These are phyloP conservation scores for Sitobion miscanthi DNA, from an alignment of 1,140 invertebrate species.

Conservation along the genomic window DNA sequence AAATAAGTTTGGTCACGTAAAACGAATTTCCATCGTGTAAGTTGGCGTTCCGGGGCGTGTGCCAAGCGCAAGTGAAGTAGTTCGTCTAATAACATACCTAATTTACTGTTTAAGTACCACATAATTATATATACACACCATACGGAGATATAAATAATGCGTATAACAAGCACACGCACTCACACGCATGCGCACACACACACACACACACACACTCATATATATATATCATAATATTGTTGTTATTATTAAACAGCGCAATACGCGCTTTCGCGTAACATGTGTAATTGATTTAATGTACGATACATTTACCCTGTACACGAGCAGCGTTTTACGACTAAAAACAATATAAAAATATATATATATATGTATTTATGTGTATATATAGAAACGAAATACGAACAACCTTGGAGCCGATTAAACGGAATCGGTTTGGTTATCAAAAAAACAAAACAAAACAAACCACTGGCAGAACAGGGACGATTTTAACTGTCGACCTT, in stretches of 20 bases:
- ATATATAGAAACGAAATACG: not conserved
- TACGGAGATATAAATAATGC: not conserved
- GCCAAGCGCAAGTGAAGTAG: not conserved
- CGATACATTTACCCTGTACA: not conserved
- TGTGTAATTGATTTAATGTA: not conserved
- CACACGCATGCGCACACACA: not conserved
- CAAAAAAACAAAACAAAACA: not conserved
- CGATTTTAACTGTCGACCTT: not conserved
- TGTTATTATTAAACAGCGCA: not conserved
- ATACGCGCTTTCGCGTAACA: not conserved
- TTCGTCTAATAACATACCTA: not conserved
- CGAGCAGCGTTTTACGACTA: not conserved
- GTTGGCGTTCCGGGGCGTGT: not conserved
- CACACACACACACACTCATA: not conserved
- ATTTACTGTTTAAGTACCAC: not conserved
- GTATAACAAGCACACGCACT: not conserved
- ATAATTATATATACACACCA: not conserved
- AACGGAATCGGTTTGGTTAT: not conserved
- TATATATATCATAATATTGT: not conserved
- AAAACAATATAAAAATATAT: not conserved
- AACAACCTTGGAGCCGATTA: not conserved
- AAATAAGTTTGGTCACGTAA: slow-evolving; percentile 41
- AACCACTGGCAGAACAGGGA: not conserved
- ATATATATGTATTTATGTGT: not conserved
- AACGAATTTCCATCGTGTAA: not conserved